phyloP scores from a whole-genome alignment of 2,797 vertebrate genomes.

The Cynodonichthys magdalenae region DNA sequence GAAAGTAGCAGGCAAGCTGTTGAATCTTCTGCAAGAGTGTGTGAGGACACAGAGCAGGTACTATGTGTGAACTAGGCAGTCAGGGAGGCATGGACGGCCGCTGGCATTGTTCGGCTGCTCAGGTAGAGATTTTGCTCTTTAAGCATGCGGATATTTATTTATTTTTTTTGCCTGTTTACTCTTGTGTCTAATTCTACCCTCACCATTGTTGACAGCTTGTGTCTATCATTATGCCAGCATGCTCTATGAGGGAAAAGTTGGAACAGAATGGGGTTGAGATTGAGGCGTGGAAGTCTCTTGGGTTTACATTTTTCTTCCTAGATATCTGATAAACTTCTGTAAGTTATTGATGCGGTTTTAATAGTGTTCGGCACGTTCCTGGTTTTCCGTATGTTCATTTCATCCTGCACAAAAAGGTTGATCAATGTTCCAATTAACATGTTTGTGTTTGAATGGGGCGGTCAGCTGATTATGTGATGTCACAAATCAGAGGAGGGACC shows the following conservation, averaged over 20 bases:
- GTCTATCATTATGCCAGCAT: constrained; percentile 50
- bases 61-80: constrained; percentile 80
- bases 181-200: constrained; percentile 15
- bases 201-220: constrained; percentile 24
- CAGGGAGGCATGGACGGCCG: constrained; percentile 78
- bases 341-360: constrained; percentile 28
- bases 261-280: constrained; percentile 13
- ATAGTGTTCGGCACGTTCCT: constrained; percentile 36
- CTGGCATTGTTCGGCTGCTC: constrained; percentile 81
- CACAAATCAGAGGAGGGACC: constrained; percentile 62
- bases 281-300: constrained; percentile 11
- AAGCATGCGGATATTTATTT: constrained; percentile 55
- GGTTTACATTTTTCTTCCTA: background rate
- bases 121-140: constrained; percentile 75
- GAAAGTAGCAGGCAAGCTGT: constrained; percentile 63
- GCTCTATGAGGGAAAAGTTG: constrained; percentile 38
- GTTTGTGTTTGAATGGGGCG: constrained; percentile 31
- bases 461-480: constrained; percentile 65
- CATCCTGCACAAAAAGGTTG: constrained; percentile 34
- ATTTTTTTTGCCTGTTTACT: constrained; percentile 12
- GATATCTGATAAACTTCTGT: constrained; percentile 26
- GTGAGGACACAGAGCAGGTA: constrained; percentile 55
- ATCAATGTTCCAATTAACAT: constrained; percentile 60
- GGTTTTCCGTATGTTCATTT: constrained; percentile 25
- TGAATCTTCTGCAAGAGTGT: constrained; percentile 63